Conservation (phyloP, 2,113 vertebrate species). For the Siphamia tubifer region DNA sequence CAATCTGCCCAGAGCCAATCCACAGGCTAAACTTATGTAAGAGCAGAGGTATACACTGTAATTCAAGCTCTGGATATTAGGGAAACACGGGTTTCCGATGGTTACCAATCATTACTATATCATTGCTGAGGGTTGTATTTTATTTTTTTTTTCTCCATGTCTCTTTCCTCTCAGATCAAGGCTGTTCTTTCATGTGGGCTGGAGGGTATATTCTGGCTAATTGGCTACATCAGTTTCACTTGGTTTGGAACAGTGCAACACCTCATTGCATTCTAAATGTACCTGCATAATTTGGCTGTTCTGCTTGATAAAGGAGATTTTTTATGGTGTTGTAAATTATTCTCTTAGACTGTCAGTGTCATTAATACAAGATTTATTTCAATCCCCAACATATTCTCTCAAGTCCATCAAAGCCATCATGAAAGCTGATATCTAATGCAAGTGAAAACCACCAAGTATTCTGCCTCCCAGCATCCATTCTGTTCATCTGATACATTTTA, state of each 20-base stretch:
- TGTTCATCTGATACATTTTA: neutral
- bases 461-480: neutral
- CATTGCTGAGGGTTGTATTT: constrained; percentile 16
- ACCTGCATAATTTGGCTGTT: constrained; percentile 59
- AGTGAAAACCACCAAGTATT: neutral
- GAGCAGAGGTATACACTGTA: constrained; percentile 22
- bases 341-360: constrained; percentile 40
- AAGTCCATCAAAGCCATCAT: constrained; percentile 37
- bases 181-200: constrained; percentile 58
- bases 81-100: constrained; percentile 3
- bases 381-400: neutral
- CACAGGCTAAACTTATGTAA: constrained; percentile 34
- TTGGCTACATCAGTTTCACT: constrained; percentile 72
- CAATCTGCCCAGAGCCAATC: constrained; percentile 26
- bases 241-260: constrained; percentile 64
- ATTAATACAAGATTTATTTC: constrained; percentile 48
- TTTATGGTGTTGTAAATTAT: constrained; percentile 47
- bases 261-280: constrained; percentile 72
- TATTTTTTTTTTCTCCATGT: neutral
- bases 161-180: constrained; percentile 46
- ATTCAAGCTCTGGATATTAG: constrained; percentile 21
- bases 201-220: constrained; percentile 69
- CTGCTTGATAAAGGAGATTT: constrained; percentile 37
- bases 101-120: constrained; percentile 55
- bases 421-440: constrained; percentile 13